Evolutionary conservation across 2,888 invertebrate genomes (phyloP), one percentile per base, ranked within the genome.

Genomic region (Andrena trimmerana): DNA sequence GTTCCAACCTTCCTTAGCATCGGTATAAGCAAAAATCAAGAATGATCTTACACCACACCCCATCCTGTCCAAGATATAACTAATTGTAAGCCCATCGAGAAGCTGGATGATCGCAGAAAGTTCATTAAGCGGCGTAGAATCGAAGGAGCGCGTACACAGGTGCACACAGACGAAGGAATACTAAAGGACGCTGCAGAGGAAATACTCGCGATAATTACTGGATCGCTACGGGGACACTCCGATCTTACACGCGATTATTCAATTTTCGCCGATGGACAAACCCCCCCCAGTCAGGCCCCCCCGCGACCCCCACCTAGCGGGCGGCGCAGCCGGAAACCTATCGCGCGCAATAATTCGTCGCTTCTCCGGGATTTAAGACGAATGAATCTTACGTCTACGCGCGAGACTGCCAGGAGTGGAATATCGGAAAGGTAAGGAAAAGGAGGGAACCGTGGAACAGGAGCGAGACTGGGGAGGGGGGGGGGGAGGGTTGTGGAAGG

Each of bases 321-420:
- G 31, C 48, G 29, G 48, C 52, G 48, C 52, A 50, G 69, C 20
- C 36, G 27, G 80, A 48, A 31, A 70, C 72, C 60, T 72, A 66
- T 29, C 65, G 75, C 48, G 77, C 82, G 81, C 78, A 79, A 88
- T 88, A 86, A 88, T 88, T 88, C 83, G 84, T 72, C 88, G 74
- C 67, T 83, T 80, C 79, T 71, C 52, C 77, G 57, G 82, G 81
- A 86, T 85, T 85, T 88, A 85, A 88, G 88, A 87, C 84, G 86
- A 88, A 90, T 85, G 90, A 91, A 90, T 90, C 87, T 91, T 90
- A 87, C 86, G 83, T 87, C 83, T 86, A 86, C 85, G 88, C 87
- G 88, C 83, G 89, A 83, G 86, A 57, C 83, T 82, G 88, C 72
- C 80, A 78, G 85, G 76, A 87, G 86, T 73, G 81, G 90, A 89